Percentiles rank a stretch among this genome's conserved stretches.
Evolutionary conservation across 92 coral and sea anemone species (phyloP).

Genomic region (Epizoanthus ramosus): DNA sequence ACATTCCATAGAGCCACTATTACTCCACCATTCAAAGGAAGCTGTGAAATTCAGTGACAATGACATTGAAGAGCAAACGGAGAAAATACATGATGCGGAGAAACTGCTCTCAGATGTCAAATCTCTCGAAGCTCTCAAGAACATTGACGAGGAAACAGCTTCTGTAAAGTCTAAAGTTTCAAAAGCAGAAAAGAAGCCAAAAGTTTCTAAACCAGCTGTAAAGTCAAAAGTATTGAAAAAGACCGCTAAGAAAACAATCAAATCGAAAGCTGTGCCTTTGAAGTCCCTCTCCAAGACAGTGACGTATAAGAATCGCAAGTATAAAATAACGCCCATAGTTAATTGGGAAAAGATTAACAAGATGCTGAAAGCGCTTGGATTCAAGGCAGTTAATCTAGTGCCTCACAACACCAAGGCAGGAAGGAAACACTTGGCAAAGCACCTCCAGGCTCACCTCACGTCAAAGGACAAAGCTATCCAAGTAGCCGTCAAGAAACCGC

Average conservation of each 20-base stretch:
- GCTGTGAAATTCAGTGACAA: slow-evolving; percentile 82
- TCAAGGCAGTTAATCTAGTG: slow-evolving; percentile 87
- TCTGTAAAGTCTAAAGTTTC: slow-evolving; percentile 25
- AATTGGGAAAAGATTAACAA: slow-evolving; percentile 86
- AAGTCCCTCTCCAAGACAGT: slow-evolving; percentile 83
- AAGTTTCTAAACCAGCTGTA: slow-evolving; percentile 32
- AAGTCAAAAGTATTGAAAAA: slow-evolving; percentile 54
- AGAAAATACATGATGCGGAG: slow-evolving; percentile 86
- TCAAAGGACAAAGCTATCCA: slow-evolving; percentile 47
- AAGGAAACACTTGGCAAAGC: slow-evolving; percentile 70
- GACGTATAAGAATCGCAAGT: slow-evolving; percentile 82
- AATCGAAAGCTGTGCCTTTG: slow-evolving; percentile 73
- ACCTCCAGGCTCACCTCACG: slow-evolving; percentile 73
- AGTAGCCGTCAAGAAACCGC: slow-evolving; percentile 32
- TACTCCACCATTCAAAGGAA: slow-evolving; percentile 74
- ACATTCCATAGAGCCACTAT: slow-evolving; percentile 80
- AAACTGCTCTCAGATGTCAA: slow-evolving; percentile 80
- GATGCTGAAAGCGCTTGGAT: slow-evolving; percentile 84
- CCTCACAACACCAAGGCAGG: slow-evolving; percentile 70
- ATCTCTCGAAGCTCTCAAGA: slow-evolving; percentile 67
- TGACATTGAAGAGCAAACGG: slow-evolving; percentile 73
- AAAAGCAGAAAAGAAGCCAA: slow-evolving; percentile 43
- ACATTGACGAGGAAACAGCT: neutral
- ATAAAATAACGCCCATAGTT: slow-evolving; percentile 86
- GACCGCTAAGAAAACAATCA: slow-evolving; percentile 36